Evolutionary conservation across 1,140 invertebrate species (phyloP).

Genomic region (Saccostrea cuccullata): DNA sequence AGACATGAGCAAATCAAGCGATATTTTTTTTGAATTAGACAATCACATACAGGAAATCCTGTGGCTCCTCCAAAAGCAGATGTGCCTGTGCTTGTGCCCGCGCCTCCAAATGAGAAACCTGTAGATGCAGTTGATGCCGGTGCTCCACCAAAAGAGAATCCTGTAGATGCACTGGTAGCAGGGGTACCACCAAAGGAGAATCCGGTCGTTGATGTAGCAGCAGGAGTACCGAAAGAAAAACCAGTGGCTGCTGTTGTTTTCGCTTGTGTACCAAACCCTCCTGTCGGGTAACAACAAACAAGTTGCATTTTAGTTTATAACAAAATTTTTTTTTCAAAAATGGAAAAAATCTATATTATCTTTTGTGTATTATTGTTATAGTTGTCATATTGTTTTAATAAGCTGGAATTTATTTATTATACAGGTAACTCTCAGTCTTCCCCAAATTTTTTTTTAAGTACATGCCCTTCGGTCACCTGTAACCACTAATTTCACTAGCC

Average conservation of each 20-base stretch:
- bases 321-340: too few species aligned
- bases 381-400: too few species aligned
- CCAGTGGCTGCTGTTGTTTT: constrained; percentile 74
- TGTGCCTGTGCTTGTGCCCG: constrained; percentile 42
- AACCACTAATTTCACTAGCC: too few species aligned
- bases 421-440: too few species aligned
- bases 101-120: constrained; percentile 77
- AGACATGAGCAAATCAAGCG: too few species aligned
- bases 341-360: too few species aligned
- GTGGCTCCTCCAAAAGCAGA: constrained; percentile 46
- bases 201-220: constrained; percentile 51
- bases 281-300: constrained; percentile 33
- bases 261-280: constrained; percentile 61
- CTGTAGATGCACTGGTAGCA: constrained; percentile 41
- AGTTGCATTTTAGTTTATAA: neutral
- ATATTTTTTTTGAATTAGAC: neutral
- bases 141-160: constrained; percentile 53
- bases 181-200: constrained; percentile 61
- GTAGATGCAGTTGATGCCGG: constrained; percentile 51
- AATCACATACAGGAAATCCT: neutral
- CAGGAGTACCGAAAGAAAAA: constrained; percentile 63
- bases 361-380: too few species aligned
- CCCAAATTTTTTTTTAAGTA: too few species aligned
- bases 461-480: too few species aligned
- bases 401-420: too few species aligned